phyloP scores from a whole-genome alignment of 2,888 invertebrate genomes.

The Pogonocherus hispidulus region DNA sequence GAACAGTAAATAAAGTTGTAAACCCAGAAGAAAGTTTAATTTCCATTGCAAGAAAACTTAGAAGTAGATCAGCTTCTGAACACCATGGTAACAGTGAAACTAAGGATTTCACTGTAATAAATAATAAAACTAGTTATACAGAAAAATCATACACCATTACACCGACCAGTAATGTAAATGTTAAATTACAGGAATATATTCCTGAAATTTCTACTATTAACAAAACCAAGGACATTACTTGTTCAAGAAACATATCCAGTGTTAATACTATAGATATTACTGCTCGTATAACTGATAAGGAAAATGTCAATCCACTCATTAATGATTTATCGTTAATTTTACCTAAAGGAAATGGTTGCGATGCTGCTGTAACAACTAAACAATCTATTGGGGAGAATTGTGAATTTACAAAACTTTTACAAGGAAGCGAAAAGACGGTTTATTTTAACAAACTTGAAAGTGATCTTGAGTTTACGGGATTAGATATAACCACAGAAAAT shows the following conservation, averaged over 20 bases:
- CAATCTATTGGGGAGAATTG: neutral
- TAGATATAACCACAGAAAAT: neutral
- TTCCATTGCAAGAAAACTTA: neutral
- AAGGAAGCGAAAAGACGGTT: conserved; percentile 9
- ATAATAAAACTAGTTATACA: neutral
- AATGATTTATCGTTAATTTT: neutral
- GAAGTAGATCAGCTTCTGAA: neutral
- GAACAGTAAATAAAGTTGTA: neutral
- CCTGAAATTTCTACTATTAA: conserved; percentile 5
- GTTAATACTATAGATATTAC: neutral
- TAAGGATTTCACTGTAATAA: neutral
- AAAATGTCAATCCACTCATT: conserved; percentile 4
- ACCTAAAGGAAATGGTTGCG: neutral
- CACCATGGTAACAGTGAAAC: neutral
- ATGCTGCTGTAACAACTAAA: neutral
- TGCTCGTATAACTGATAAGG: conserved; percentile 4
- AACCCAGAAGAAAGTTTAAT: neutral
- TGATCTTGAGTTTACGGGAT: conserved; percentile 33
- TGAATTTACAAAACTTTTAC: conserved; percentile 1
- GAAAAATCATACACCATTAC: neutral
- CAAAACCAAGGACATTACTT: neutral
- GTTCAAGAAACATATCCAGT: neutral
- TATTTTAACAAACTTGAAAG: conserved; percentile 9
- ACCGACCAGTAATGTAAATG: neutral
- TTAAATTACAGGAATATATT: neutral